Percentiles rank a stretch among this genome's conserved stretches.
Conservation (phyloP, 2,888 invertebrate species). For the Cataglyphis altisquamis region DNA sequence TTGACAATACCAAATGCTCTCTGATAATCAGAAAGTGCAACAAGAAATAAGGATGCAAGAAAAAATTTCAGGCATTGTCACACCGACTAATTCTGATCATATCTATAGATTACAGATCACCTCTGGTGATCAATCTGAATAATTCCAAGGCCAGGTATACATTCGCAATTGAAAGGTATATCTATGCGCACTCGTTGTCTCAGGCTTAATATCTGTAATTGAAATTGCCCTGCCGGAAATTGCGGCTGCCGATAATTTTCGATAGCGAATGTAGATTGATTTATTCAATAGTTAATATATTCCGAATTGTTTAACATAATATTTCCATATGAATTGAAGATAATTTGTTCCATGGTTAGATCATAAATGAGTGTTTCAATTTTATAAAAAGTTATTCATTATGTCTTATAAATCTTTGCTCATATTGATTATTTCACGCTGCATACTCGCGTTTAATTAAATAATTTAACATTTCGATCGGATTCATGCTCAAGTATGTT, state of each 20-base stretch:
- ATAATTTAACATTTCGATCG: constrained; percentile 9
- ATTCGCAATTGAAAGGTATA: constrained; percentile 63
- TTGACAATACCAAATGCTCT: neutral
- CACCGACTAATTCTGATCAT: neutral
- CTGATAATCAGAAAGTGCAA: neutral
- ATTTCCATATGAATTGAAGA: neutral
- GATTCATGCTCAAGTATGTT: constrained; percentile 19
- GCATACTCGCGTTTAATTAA: neutral
- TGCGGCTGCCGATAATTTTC: constrained; percentile 39
- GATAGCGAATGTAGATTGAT: constrained; percentile 30
- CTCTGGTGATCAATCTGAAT: constrained; percentile 6
- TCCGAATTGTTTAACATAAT: neutral
- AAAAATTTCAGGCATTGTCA: neutral
- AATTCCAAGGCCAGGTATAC: constrained; percentile 61
- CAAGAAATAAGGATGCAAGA: neutral
- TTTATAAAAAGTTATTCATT: constrained; percentile 8
- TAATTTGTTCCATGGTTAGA: constrained; percentile 18
- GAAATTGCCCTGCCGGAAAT: constrained; percentile 15
- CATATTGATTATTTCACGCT: constrained; percentile 1
- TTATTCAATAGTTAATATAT: constrained; percentile 6
- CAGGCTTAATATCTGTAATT: constrained; percentile 39
- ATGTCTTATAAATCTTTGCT: constrained; percentile 10
- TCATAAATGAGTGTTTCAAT: constrained; percentile 19
- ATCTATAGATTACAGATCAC: neutral
- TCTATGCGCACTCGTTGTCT: constrained; percentile 16